Evolutionary conservation across 2,888 invertebrate genomes (phyloP).

Genomic region (Buathra laborator): DNA sequence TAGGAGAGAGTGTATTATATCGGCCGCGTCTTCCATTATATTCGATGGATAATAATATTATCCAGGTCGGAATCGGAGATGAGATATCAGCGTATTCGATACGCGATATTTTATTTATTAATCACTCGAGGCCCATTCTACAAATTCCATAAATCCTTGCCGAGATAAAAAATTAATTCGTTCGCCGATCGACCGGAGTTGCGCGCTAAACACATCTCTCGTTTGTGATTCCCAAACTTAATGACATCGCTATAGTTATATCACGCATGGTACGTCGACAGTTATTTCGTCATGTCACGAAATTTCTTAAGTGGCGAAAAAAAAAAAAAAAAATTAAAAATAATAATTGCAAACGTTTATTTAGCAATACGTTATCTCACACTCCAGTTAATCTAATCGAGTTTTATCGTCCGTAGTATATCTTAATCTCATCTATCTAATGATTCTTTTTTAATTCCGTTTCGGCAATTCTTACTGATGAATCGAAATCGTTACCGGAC

Average conservation of each 20-base stretch:
- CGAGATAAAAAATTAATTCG: background rate
- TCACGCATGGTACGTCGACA: background rate
- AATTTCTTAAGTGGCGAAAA: background rate
- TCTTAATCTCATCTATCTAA: background rate
- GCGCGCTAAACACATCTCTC: background rate
- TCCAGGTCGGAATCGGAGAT: background rate
- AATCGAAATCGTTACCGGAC: background rate
- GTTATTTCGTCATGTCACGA: background rate
- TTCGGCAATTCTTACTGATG: background rate
- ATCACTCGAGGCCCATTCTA: background rate
- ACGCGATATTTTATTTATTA: constrained; percentile 1
- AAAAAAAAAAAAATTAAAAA: no score
- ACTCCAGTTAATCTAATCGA: background rate
- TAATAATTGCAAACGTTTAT: background rate
- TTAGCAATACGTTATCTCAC: background rate
- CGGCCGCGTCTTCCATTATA: background rate
- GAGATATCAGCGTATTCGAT: background rate
- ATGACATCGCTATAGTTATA: background rate
- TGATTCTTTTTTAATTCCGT: background rate
- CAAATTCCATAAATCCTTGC: background rate
- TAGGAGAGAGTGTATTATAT: background rate
- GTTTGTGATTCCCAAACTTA: background rate
- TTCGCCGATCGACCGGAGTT: background rate
- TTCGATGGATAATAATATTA: constrained; percentile 1
- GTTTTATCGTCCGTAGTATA: background rate